Base-by-base conservation (phyloP, 1,140 invertebrate species). In the Panonychus citri region DNA sequence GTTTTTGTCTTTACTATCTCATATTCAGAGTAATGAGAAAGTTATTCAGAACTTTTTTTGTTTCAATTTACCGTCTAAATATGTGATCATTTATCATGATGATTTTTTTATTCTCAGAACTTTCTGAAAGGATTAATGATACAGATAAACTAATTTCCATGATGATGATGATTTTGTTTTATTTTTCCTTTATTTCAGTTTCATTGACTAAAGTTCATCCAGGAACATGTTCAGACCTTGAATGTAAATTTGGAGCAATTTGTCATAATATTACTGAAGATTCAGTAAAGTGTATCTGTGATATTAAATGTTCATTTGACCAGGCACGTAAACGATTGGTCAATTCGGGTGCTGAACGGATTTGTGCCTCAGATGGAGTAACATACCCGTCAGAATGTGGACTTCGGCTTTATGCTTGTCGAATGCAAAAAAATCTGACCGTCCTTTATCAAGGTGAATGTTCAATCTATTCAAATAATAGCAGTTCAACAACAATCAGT, bases 401-500 rank as follows among this genome's bases (percentile, higher is more conserved):
- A 60, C 68, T 83, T 59, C 72, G 74, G 61, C 70, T 73, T 57
- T 73, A 79, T 13, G 78, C 81, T 3, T 93, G 88, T 66, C 66
- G 79, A 39, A 75, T 76, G 39, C 78, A 78, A 56, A 75, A 73
- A 28, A 74, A 74, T 57, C 76, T 84, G 57, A 71, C 77, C 53
- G 68, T 87, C 25, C 78, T 78, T n/a, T 81, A 90, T 69, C 72
- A 76, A 54, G 84, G 83, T 49, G 75, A 76, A 57, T 89, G 84
- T 65, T 83, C 68, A 80, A 76, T 50, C 72, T 74, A 64, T 76
- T 76, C 40, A 48, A 24, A 34, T 24, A 7, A 46, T 46, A 13
- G 51, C 30, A 5, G 63, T 60, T 21, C 54, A 54, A 12, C 56
- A 59, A n/a, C 61, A 62, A 13, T 10, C 7, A n/a, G 21, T 19